Base-by-base conservation (phyloP, 2,113 vertebrate species). In the Hiodon alosoides region DNA sequence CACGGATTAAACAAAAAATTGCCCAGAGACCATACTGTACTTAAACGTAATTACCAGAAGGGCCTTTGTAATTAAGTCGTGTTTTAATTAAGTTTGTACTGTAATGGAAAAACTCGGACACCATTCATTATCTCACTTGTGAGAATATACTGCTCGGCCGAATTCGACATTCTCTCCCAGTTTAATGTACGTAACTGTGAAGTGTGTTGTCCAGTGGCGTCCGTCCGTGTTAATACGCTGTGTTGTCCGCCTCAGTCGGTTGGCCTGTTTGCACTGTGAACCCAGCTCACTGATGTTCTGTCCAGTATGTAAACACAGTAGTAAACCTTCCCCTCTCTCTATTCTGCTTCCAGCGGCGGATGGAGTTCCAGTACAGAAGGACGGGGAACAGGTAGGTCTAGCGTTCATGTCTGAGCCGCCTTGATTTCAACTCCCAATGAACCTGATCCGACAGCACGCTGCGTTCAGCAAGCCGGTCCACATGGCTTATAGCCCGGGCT, bases 281-380 rank as follows among this genome's bases (percentile, higher is more conserved):
- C 55, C 55, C n/a, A 9, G 4, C 58, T 60, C 58, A 60, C 31
- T 61, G 59, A 61, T n/a, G 16, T 61, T 61, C 59, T n/a, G 7
- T 16, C 16, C 16, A 5, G 16, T 5, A 16, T 61, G 59, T 61
- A 61, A 61, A 61, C 59, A n/a, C 59, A n/a, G 13, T 61, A 16
- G 16, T n/a, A 64, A 6, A 3, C 59, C 69, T 64, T 67, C 51
- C 57, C 60, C 64, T 67, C 17, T 61, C 13, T 64, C 53, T 47
- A 8, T 71, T 84, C 17, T 55, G 5, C 80, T 67, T 69, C 69
- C 68, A 91, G 91, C 90, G 79, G 88, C 82, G 84, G 91, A 92
- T 84, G 85, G 89, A 69, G 90, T 91, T 82, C 90, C 90, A 75
- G 89, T 91, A 84, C 90, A 91, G 84, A 91, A 91, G 80, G 90